A percentile compares a stretch with the other conserved stretches of the same genome.
Conservation (phyloP, 2,797 vertebrate species). For the Coregonus suidteri region DNA sequence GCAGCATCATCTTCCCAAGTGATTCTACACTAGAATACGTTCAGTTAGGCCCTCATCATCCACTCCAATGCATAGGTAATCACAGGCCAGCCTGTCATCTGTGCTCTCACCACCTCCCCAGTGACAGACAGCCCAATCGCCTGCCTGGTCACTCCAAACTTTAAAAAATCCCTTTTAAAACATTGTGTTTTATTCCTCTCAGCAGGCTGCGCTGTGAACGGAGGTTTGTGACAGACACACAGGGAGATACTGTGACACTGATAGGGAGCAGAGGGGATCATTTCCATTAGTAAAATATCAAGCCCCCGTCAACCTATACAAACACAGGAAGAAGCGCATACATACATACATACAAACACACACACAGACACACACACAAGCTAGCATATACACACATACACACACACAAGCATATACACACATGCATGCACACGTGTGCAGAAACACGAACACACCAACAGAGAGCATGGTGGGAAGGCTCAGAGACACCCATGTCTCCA, state of each 20-base stretch:
- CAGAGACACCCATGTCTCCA: background rate
- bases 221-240: conserved; percentile 61
- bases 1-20: conserved; percentile 33
- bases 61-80: conserved; percentile 74
- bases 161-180: conserved; percentile 68
- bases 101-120: conserved; percentile 36
- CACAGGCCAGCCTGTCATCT: conserved; percentile 70
- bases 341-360: background rate
- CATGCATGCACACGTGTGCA: background rate
- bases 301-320: conserved; percentile 41
- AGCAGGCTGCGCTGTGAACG: conserved; percentile 23
- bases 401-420: conserved; percentile 18
- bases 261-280: conserved; percentile 66
- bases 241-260: conserved; percentile 67
- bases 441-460: conserved; percentile 17
- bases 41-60: conserved; percentile 60
- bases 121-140: conserved; percentile 70
- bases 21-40: conserved; percentile 15
- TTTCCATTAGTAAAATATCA: conserved; percentile 74
- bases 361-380: background rate
- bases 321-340: conserved; percentile 3
- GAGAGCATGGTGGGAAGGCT: conserved; percentile 38
- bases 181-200: conserved; percentile 14
- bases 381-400: conserved; percentile 33
- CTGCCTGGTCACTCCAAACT: conserved; percentile 53